phyloP scores from a whole-genome alignment of 92 coral and sea anemone genomes.

The Virgularia gustaviana region DNA sequence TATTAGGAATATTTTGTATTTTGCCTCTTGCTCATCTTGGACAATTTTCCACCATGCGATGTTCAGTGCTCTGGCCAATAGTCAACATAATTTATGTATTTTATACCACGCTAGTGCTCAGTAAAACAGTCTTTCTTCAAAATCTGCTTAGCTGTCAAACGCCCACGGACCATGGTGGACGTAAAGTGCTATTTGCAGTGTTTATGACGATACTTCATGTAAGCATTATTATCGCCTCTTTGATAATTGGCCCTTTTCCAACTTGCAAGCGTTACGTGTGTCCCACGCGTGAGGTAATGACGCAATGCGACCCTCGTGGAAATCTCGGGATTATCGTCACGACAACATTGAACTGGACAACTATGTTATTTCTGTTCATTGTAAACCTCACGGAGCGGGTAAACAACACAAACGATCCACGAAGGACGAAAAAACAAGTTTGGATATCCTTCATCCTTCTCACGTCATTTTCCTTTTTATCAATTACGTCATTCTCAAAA shows the following conservation, averaged over 20 bases:
- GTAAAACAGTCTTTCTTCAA: neutral
- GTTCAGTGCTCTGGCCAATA: neutral
- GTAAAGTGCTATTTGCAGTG: neutral
- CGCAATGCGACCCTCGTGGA: neutral
- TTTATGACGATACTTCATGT: constrained; percentile 11
- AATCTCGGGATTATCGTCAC: neutral
- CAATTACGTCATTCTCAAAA: no score
- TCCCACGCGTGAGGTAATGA: neutral
- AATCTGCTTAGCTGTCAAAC: neutral
- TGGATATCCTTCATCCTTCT: no score
- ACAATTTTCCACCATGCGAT: neutral
- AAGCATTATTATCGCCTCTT: neutral
- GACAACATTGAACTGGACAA: constrained; percentile 13
- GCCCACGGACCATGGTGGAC: neutral
- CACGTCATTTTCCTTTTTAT: no score
- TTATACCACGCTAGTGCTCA: constrained; percentile 9
- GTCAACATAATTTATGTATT: constrained; percentile 7
- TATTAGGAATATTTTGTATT: neutral
- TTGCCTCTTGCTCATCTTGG: constrained; percentile 10
- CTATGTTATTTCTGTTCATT: constrained; percentile 4
- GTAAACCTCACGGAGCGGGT: neutral
- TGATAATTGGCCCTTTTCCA: neutral
- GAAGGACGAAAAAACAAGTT: no score
- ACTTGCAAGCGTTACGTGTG: neutral
- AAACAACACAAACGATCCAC: no score